Evolutionary conservation across 2,797 vertebrate genomes (phyloP).

Genomic region (Prunella strophiata): DNA sequence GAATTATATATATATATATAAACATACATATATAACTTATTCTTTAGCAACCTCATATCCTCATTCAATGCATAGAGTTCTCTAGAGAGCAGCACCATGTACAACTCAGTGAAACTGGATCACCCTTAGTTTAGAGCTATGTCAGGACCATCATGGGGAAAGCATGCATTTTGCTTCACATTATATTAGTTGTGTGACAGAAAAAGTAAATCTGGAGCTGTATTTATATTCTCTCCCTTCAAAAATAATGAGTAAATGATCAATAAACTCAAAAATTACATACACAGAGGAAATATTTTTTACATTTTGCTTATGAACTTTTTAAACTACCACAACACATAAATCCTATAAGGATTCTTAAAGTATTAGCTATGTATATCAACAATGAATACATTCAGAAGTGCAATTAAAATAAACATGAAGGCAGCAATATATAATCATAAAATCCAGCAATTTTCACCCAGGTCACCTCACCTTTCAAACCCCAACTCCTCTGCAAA

Average conservation of each 20-base stretch:
- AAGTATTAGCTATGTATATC: background rate
- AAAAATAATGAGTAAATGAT: background rate
- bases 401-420: background rate
- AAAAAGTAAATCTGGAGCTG: background rate
- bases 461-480: background rate
- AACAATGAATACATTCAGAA: background rate
- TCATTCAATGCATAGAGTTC: background rate
- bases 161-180: background rate
- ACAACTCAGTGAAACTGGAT: background rate
- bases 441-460: background rate
- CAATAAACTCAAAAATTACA: background rate
- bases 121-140: background rate
- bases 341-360: background rate
- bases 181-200: background rate
- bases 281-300: background rate
- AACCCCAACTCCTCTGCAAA: background rate
- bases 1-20: background rate
- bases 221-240: background rate
- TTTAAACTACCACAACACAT: background rate
- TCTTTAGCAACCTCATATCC: background rate
- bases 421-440: background rate
- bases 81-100: background rate
- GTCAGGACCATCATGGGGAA: background rate
- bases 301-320: background rate
- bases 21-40: background rate